Conservation (phyloP, 2,797 vertebrate genomes). For the Enteromius viviparus region DNA sequence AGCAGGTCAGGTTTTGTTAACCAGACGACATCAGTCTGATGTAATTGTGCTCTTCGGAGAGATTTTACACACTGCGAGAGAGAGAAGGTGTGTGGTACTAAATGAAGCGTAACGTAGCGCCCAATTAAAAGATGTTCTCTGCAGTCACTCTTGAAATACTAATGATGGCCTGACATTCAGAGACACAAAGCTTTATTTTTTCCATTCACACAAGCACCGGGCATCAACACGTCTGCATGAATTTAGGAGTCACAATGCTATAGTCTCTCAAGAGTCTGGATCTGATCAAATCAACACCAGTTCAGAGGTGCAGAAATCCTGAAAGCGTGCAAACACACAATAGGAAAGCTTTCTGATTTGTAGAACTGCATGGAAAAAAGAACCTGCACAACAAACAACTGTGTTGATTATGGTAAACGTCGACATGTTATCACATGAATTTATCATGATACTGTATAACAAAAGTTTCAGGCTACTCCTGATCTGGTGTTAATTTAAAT, state of each 20-base stretch:
- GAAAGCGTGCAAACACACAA: neutral
- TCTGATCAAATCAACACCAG: neutral
- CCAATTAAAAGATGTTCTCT: slow-evolving; percentile 21
- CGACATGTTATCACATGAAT: too few species aligned
- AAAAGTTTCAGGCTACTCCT: neutral
- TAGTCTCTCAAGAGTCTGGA: neutral
- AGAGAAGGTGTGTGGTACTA: neutral
- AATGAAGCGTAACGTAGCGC: neutral
- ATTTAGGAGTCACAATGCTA: neutral
- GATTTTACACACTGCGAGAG: neutral
- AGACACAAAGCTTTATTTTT: neutral
- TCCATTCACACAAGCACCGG: neutral
- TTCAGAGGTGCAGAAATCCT: neutral
- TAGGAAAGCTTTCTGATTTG: neutral
- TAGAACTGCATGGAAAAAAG: neutral
- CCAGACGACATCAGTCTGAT: neutral
- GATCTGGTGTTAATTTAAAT: neutral
- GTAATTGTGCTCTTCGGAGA: neutral
- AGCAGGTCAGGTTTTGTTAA: neutral
- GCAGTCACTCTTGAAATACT: neutral
- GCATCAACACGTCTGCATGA: neutral
- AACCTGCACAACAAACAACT: neutral
- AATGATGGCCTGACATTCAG: neutral
- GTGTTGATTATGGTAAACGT: too few species aligned
- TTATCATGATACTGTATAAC: neutral